Conservation (phyloP, 2,797 vertebrate genomes). For the Epinephelus malabaricus region DNA sequence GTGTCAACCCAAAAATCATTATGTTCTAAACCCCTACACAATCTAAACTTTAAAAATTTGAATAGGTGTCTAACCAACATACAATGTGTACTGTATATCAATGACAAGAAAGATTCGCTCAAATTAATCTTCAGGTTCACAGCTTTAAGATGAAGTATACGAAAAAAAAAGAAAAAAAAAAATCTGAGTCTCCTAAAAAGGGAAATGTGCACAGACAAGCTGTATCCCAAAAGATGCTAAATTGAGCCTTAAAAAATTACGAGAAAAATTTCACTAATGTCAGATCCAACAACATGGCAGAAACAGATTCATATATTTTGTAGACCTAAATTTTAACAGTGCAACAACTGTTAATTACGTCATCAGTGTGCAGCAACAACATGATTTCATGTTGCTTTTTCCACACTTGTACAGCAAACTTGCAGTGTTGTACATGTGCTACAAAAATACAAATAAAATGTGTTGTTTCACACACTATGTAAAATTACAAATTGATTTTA, state of each 20-base stretch:
- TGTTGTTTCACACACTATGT: not conserved
- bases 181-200: not conserved
- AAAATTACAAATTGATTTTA: not conserved
- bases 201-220: not conserved
- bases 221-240: too few species aligned
- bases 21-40: too few species aligned
- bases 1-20: too few species aligned
- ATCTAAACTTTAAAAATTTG: too few species aligned
- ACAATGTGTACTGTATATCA: too few species aligned
- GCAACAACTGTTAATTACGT: slow-evolving; percentile 13
- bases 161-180: too few species aligned
- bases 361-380: not conserved
- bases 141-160: too few species aligned
- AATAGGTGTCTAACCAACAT: too few species aligned
- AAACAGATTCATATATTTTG: not conserved
- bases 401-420: not conserved
- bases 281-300: not conserved
- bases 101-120: too few species aligned
- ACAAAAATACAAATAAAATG: not conserved
- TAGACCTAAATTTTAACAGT: not conserved
- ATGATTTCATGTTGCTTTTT: not conserved
- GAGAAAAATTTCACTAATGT: not conserved
- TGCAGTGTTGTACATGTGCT: not conserved
- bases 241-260: not conserved
- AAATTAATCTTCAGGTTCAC: too few species aligned